Evolutionary conservation across 2,888 invertebrate genomes (phyloP), one percentile per base, ranked within the genome.

Genomic region (Lapara coniferarum): DNA sequence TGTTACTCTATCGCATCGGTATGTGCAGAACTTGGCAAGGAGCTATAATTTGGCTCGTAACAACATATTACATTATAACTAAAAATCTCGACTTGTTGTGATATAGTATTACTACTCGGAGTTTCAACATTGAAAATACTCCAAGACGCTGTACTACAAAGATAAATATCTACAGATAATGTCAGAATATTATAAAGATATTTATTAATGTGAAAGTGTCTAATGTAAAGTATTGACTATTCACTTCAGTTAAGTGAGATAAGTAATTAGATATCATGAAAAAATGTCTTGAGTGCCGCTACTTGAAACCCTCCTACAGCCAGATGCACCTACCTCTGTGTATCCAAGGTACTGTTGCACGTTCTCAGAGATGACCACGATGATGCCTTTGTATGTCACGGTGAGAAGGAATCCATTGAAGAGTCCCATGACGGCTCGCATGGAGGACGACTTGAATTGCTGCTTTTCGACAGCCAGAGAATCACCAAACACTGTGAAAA

Each of bases 311-410:
- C 4, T 16, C 53, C 19, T 55, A 55, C 19, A 19, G 10, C 12
- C 55, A 55, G 19, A n/a, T 10, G 14, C 25, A 12, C 53, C 37
- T 96, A 92, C 96, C 96, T 87, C 98, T 87, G 78, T 96, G 87
- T 98, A 97, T 71, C 98, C 98, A 73, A 98, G 94, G 77, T 96
- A 95, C 78, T 96, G 95, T 82, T 97, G 96, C 19, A 98, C 95
- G 75, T 97, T 97, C 68, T 96, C 96, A 14, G 98, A 97, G 56
- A 97, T 96, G 80, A 97, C 97, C 51, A 98, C 95, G 71, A 98
- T 96, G 85, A 97, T 96, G 13, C 98, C 98, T 71, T 95, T 95
- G 72, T 96, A 95, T 0, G 97, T 97, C 46, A 96, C 91, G 12
- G 98, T 96, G 71, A 98, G 89, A 74, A 98, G 91, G 86, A 98